These are phyloP conservation scores for Dolichopus griseipennis DNA, from an alignment of 2,888 invertebrate genomes.

Conservation along the genomic window DNA sequence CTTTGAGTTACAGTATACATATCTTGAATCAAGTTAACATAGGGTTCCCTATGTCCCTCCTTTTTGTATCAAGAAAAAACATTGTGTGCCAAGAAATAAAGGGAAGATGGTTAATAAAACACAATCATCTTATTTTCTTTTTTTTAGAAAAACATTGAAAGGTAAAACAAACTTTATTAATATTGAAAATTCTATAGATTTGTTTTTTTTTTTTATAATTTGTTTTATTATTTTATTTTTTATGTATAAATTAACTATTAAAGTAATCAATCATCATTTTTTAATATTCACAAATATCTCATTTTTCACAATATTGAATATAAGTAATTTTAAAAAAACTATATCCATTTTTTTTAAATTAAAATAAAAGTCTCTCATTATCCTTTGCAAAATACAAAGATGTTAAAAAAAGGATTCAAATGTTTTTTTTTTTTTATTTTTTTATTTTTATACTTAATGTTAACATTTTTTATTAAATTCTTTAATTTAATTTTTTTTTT, in stretches of 20 bases:
- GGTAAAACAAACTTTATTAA: not conserved
- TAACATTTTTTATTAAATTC: not conserved
- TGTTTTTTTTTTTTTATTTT: not conserved
- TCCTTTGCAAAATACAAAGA: not conserved
- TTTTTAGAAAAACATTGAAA: slow-evolving; percentile 2
- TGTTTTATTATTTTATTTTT: not conserved
- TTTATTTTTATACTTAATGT: not conserved
- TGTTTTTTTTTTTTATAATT: not conserved
- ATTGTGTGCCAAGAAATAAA: too few species aligned
- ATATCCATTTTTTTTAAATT: not conserved
- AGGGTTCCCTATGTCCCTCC: too few species aligned
- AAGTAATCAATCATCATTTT: slow-evolving; percentile 3
- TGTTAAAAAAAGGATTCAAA: not conserved
- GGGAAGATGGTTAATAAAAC: too few species aligned
- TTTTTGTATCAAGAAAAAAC: too few species aligned
- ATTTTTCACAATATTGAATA: slow-evolving; percentile 1
- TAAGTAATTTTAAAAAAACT: not conserved
- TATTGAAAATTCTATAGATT: not conserved
- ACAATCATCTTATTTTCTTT: not conserved
- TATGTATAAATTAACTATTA: slow-evolving; percentile 1
- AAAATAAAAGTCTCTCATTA: not conserved
- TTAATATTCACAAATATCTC: not conserved
- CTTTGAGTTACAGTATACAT: too few species aligned
- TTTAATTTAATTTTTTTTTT: too few species aligned
- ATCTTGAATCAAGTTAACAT: too few species aligned